Conservation (phyloP, 2,113 vertebrate species). For the Columbina picui region DNA sequence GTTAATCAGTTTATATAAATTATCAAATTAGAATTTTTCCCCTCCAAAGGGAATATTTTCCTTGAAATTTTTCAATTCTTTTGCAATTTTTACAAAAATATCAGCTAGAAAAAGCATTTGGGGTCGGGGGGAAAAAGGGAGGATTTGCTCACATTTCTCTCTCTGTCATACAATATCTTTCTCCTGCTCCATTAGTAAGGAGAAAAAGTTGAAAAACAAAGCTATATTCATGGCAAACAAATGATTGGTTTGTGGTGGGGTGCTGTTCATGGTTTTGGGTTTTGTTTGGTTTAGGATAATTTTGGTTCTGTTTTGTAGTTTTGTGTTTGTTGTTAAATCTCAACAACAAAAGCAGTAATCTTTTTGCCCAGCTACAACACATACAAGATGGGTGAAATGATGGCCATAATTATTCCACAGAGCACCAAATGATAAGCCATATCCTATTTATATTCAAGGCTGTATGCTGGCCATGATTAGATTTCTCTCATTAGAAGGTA, state of each 20-base stretch:
- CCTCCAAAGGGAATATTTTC: not conserved
- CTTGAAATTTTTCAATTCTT: not conserved
- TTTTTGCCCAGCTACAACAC: not conserved
- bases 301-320: not conserved
- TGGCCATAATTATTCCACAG: not conserved
- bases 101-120: not conserved
- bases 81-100: not conserved
- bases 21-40: not conserved
- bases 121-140: rapidly evolving
- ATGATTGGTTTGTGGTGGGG: not conserved
- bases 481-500: constrained; percentile 3
- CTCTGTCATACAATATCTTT: not conserved
- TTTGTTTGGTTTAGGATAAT: not conserved
- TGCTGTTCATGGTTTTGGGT: not conserved
- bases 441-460: constrained; percentile 1
- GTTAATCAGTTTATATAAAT: not conserved
- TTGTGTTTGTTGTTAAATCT: not conserved
- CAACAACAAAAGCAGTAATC: not conserved
- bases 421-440: not conserved
- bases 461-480: not conserved
- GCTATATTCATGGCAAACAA: not conserved
- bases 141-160: not conserved
- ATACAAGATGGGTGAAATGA: not conserved
- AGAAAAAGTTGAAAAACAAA: not conserved
- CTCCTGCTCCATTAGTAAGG: not conserved